Conservation (phyloP, 2,797 vertebrate genomes). For the Natrix natrix region DNA sequence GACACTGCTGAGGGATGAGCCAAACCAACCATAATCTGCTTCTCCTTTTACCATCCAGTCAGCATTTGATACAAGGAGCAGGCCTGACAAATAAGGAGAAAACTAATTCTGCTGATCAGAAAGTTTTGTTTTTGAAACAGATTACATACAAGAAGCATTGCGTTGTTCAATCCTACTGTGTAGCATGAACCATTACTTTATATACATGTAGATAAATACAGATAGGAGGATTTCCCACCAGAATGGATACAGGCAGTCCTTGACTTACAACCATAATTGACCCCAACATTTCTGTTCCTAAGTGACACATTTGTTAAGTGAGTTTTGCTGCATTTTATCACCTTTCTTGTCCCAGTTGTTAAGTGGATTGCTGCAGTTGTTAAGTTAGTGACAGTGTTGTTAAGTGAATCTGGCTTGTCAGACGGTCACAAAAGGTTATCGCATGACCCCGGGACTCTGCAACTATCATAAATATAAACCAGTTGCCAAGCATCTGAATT, state of each 20-base stretch:
- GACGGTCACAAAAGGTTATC: neutral
- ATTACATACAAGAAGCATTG: neutral
- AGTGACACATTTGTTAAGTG: neutral
- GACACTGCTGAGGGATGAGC: conserved; percentile 68
- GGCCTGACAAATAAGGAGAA: conserved; percentile 51
- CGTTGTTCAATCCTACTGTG: neutral
- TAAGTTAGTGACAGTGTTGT: neutral
- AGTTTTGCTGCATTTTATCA: neutral
- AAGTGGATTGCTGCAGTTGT: neutral
- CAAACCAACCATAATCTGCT: conserved; percentile 75
- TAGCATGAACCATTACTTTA: neutral
- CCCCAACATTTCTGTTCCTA: neutral
- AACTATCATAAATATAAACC: neutral
- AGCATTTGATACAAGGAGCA: conserved; percentile 63
- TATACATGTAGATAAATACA: neutral
- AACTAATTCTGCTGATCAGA: neutral
- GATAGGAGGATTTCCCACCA: neutral
- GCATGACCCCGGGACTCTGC: neutral
- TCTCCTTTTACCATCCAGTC: conserved; percentile 70
- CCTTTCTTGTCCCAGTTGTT: neutral
- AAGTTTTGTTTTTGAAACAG: neutral
- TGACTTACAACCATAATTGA: neutral
- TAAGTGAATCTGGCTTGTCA: neutral
- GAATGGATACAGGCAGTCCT: neutral
- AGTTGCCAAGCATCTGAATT: neutral